phyloP scores from a whole-genome alignment of 2,888 invertebrate species.

The Tigriopus californicus region DNA sequence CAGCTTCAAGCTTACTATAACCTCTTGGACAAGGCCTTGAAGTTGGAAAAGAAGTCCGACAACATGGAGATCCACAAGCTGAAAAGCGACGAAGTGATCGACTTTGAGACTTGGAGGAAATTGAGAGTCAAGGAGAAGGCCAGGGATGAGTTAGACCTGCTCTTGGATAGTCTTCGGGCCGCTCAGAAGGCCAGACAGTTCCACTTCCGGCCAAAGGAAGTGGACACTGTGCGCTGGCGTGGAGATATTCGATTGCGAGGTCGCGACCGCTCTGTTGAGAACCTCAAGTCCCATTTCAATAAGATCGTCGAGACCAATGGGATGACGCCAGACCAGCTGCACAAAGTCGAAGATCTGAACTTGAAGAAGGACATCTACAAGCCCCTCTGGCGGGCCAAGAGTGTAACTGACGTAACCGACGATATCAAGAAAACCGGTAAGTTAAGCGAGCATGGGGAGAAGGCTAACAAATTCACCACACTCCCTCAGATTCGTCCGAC shows the following conservation, averaged over 20 bases:
- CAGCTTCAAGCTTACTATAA: constrained; percentile 68
- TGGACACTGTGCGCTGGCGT: constrained; percentile 32
- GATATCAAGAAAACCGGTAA: not conserved
- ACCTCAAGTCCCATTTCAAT: constrained; percentile 32
- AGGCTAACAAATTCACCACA: not conserved
- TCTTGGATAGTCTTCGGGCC: constrained; percentile 53
- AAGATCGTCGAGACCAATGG: not conserved
- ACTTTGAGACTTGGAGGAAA: constrained; percentile 70
- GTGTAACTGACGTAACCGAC: constrained; percentile 32
- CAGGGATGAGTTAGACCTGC: constrained; percentile 53
- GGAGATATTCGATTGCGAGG: constrained; percentile 55
- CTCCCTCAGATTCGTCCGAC: no score
- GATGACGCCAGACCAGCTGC: not conserved
- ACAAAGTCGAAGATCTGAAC: not conserved
- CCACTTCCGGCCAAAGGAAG: constrained; percentile 53
- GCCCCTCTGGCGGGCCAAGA: constrained; percentile 62
- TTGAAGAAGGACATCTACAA: constrained; percentile 46
- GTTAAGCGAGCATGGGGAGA: not conserved
- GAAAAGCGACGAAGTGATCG: constrained; percentile 37
- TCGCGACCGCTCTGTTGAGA: constrained; percentile 71
- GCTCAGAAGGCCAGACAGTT: constrained; percentile 67
- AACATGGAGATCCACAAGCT: constrained; percentile 18
- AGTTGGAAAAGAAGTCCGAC: constrained; percentile 46
- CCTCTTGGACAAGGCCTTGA: constrained; percentile 61
- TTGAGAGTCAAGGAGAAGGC: constrained; percentile 57